Evolutionary conservation across 2,888 invertebrate genomes (phyloP).

Genomic region (Heliconius ethilla): DNA sequence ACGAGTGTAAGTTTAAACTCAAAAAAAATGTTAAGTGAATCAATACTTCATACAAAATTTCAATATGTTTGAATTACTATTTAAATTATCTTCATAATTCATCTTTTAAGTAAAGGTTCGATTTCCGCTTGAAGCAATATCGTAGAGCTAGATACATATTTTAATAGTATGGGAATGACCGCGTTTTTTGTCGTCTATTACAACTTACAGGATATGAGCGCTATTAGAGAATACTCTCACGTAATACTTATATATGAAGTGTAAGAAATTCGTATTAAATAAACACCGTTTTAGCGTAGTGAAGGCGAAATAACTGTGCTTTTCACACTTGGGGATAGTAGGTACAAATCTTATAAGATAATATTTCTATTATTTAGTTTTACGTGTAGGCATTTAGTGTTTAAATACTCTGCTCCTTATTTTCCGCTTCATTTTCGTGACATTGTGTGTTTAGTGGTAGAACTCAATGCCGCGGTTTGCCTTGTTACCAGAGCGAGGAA

Average conservation of each 20-base stretch:
- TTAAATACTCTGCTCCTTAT: not conserved
- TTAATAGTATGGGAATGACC: slow-evolving; percentile 17
- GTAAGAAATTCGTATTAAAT: slow-evolving; percentile 14
- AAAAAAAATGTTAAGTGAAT: too few species aligned
- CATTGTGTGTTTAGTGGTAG: not conserved
- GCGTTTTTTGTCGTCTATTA: slow-evolving; percentile 18
- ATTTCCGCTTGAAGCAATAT: slow-evolving; percentile 16
- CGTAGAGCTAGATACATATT: not conserved
- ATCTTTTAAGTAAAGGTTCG: not conserved
- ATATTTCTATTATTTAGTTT: too few species aligned
- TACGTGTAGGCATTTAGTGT: too few species aligned
- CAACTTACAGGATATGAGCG: slow-evolving; percentile 18
- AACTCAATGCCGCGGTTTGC: not conserved
- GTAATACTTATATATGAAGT: slow-evolving; percentile 20
- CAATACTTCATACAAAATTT: too few species aligned
- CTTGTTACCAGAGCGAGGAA: not conserved
- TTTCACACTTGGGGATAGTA: not conserved
- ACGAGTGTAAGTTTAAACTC: too few species aligned
- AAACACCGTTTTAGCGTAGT: not conserved
- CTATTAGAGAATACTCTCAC: slow-evolving; percentile 22
- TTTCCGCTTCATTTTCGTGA: not conserved
- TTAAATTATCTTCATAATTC: not conserved
- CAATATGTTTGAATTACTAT: not conserved
- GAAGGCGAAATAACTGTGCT: not conserved
- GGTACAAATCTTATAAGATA: not conserved